Percentiles rank a stretch among this genome's conserved stretches.
These are phyloP conservation scores for Mycteria americana DNA, from an alignment of 2,797 vertebrate genomes.

Conservation along the genomic window DNA sequence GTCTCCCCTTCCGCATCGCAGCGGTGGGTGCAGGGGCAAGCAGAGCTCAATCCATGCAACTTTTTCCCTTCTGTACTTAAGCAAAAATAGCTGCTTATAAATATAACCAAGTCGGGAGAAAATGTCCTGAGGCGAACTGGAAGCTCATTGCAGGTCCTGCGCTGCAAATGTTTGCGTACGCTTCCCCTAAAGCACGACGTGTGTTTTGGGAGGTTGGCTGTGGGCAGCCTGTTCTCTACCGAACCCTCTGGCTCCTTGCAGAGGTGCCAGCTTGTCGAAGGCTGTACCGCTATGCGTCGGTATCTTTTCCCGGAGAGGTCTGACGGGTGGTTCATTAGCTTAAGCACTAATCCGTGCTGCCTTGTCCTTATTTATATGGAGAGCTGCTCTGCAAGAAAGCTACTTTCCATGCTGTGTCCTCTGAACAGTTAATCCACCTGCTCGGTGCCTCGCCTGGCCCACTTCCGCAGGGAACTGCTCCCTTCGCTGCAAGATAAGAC, in stretches of 20 bases:
- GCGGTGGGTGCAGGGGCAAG: neutral
- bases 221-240: neutral
- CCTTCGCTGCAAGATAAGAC: neutral
- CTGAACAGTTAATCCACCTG: conserved; percentile 61
- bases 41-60: neutral
- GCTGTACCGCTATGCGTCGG: conserved; percentile 4
- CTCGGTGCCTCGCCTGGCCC: neutral
- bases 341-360: neutral
- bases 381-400: conserved; percentile 43
- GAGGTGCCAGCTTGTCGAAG: conserved; percentile 36
- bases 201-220: conserved; percentile 26
- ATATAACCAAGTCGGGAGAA: neutral
- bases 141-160: neutral
- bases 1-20: neutral
- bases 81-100: conserved; percentile 46
- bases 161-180: neutral
- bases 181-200: neutral
- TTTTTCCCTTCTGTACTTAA: neutral
- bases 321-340: neutral
- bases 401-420: conserved; percentile 29
- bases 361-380: neutral
- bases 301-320: neutral
- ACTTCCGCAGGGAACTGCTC: neutral
- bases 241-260: neutral
- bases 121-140: neutral